Evolutionary conservation across 2,888 invertebrate species (phyloP).

Genomic region (Acronicta psi): DNA sequence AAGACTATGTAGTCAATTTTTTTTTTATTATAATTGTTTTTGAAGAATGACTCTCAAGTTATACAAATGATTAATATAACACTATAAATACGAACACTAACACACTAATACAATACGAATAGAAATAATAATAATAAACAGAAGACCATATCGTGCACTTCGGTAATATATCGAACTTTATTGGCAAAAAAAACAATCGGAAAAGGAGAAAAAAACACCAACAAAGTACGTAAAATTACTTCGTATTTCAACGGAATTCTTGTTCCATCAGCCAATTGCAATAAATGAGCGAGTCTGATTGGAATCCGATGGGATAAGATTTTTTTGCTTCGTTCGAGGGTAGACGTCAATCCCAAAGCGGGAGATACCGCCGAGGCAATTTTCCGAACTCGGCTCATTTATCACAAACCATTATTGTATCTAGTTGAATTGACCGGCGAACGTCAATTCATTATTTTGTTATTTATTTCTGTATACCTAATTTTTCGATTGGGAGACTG

Average conservation of each 20-base stretch:
- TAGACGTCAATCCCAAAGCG: constrained; percentile 66
- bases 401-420: constrained; percentile 74
- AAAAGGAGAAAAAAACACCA: constrained; percentile 35
- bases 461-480: constrained; percentile 41
- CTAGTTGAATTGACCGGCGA: constrained; percentile 57
- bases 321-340: constrained; percentile 68
- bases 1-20: too few species aligned
- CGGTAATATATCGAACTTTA: background rate
- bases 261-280: constrained; percentile 78
- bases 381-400: constrained; percentile 70
- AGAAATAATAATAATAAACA: background rate
- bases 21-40: too few species aligned
- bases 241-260: constrained; percentile 71
- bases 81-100: too few species aligned
- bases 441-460: constrained; percentile 50
- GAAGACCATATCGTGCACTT: background rate
- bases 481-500: too few species aligned
- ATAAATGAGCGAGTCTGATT: constrained; percentile 81
- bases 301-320: constrained; percentile 77
- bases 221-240: constrained; percentile 62
- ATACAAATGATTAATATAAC: too few species aligned
- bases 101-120: too few species aligned
- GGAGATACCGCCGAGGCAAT: constrained; percentile 73
- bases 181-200: constrained; percentile 26
- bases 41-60: too few species aligned